These are phyloP conservation scores for Antennarius striatus DNA, from an alignment of 2,113 vertebrate genomes.

Conservation along the genomic window DNA sequence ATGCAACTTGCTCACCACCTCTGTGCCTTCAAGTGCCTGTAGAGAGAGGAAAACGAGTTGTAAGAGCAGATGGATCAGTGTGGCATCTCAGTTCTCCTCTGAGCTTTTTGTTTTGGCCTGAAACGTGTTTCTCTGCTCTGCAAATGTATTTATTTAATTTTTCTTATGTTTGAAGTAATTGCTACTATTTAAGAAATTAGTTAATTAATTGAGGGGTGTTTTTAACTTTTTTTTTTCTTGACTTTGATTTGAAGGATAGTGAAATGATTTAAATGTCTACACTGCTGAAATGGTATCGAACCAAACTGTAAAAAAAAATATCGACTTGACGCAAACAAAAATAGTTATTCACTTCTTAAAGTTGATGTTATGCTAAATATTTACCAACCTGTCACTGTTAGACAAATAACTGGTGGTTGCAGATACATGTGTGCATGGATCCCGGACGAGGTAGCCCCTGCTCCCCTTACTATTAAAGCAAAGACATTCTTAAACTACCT, in stretches of 20 bases:
- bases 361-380: background rate
- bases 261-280: no score
- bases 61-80: background rate
- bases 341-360: background rate
- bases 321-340: background rate
- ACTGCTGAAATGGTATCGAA: background rate
- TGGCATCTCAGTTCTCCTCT: background rate
- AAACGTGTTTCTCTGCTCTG: constrained; percentile 1
- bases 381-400: no score
- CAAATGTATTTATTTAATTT: constrained; percentile 41
- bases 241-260: constrained; percentile 2
- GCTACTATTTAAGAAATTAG: constrained; percentile 16
- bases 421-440: no score
- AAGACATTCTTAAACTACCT: no score
- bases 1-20: constrained; percentile 11
- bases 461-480: no score
- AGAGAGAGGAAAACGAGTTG: background rate
- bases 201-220: constrained; percentile 1
- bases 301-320: background rate
- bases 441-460: no score
- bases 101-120: constrained; percentile 2
- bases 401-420: no score
- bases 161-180: constrained; percentile 12
- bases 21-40: constrained; percentile 46
- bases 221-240: background rate